A percentile compares a stretch with the other conserved stretches of the same genome.
phyloP scores from a whole-genome alignment of 23 tunicate genomes.

The Ciona savignyi region DNA sequence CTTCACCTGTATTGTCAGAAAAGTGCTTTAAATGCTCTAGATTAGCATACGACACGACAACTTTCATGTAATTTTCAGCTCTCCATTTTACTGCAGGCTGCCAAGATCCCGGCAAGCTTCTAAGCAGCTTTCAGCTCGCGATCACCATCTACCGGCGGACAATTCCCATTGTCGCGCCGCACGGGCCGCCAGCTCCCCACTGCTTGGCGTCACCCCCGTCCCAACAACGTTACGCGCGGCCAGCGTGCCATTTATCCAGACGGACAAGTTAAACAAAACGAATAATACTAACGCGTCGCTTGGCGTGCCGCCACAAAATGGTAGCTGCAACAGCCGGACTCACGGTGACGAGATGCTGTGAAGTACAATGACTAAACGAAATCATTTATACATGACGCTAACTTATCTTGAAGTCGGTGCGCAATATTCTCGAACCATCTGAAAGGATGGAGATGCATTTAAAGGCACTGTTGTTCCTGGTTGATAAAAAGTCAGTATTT shows the following conservation, averaged over 20 bases:
- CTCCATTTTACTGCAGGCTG: background rate
- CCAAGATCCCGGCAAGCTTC: background rate
- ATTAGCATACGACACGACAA: too few relatives aligned
- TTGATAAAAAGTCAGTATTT: too few relatives aligned
- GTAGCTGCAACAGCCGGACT: too few relatives aligned
- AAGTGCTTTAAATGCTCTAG: too few relatives aligned
- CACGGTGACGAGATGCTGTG: too few relatives aligned
- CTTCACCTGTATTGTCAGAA: too few relatives aligned
- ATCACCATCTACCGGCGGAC: background rate
- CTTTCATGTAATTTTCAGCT: background rate
- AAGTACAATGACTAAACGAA: too few relatives aligned
- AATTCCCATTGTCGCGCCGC: background rate
- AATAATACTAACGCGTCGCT: background rate
- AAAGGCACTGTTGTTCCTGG: too few relatives aligned
- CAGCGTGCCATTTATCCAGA: background rate
- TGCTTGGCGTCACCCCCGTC: background rate
- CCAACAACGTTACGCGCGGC: background rate
- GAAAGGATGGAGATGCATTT: too few relatives aligned
- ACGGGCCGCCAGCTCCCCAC: background rate
- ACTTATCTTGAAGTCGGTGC: too few relatives aligned
- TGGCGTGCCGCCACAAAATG: background rate
- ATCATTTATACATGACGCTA: too few relatives aligned
- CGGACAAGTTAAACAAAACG: background rate
- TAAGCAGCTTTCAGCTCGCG: background rate
- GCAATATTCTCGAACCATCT: too few relatives aligned